Evolutionary conservation across 2,888 invertebrate genomes (phyloP).

Genomic region (Agrilus biguttatus): DNA sequence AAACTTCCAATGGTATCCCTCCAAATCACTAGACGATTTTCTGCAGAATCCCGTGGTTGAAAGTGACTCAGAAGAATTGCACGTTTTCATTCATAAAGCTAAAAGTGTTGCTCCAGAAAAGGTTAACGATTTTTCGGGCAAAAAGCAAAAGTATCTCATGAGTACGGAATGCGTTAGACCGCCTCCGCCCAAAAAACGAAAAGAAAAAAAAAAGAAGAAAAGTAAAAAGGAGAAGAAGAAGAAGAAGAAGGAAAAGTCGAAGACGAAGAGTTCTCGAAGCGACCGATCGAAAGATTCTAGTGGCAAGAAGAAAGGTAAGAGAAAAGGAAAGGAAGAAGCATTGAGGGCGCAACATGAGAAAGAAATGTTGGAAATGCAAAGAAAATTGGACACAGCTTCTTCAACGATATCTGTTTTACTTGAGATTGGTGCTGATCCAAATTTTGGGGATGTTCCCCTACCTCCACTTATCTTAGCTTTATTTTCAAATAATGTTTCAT

Average conservation of each 20-base stretch:
- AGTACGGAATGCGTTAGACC: slow-evolving; percentile 7
- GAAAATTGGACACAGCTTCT: slow-evolving; percentile 9
- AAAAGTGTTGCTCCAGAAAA: too few species aligned
- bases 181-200: slow-evolving; percentile 3
- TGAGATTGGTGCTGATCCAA: slow-evolving; percentile 23
- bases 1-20: too few species aligned
- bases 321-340: slow-evolving; percentile 1
- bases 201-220: slow-evolving; percentile 2
- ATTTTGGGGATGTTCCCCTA: slow-evolving; percentile 21
- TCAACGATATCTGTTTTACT: slow-evolving; percentile 21
- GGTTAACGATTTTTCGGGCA: background rate
- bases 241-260: background rate
- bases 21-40: too few species aligned
- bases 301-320: background rate
- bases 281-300: slow-evolving; percentile 1
- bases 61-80: too few species aligned
- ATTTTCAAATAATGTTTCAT: slow-evolving; percentile 18
- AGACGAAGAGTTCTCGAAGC: background rate
- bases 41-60: too few species aligned
- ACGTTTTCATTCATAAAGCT: too few species aligned
- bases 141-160: slow-evolving; percentile 8
- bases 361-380: background rate
- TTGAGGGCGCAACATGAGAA: slow-evolving; percentile 2
- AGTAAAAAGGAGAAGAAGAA: slow-evolving; percentile 1
- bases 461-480: slow-evolving; percentile 22